These are phyloP conservation scores for Calidris pugnax DNA, from an alignment of 2,113 vertebrate species.

Conservation along the genomic window DNA sequence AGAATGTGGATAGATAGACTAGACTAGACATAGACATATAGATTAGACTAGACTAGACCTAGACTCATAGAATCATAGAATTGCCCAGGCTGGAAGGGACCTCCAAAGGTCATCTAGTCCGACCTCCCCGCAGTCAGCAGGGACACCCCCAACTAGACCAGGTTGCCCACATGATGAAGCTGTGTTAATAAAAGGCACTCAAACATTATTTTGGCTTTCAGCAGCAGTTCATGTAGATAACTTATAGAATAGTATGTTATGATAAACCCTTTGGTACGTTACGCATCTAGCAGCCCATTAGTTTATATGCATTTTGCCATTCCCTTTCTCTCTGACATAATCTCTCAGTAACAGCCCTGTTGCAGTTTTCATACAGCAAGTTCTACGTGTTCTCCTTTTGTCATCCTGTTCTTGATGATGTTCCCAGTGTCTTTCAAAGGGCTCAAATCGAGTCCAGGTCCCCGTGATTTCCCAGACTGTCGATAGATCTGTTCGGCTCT, in stretches of 20 bases:
- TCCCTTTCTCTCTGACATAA: background rate
- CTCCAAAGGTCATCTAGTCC: no score
- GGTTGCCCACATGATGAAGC: background rate
- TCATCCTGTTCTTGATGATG: constrained; percentile 4
- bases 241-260: background rate
- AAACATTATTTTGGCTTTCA: background rate
- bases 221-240: background rate
- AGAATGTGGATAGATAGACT: background rate
- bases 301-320: background rate
- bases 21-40: no score
- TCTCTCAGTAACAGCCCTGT: background rate
- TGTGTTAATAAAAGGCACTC: background rate
- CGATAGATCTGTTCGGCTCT: background rate
- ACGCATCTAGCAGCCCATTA: background rate
- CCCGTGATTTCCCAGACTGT: background rate
- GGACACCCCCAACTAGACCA: no score
- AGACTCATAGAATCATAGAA: no score
- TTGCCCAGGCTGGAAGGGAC: no score
- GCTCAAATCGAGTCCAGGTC: background rate
- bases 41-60: no score
- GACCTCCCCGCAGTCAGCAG: no score
- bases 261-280: background rate
- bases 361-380: background rate
- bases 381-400: background rate
- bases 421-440: background rate